Evolutionary conservation across 2,888 invertebrate genomes (phyloP).

Genomic region (Octonoba sinensis): DNA sequence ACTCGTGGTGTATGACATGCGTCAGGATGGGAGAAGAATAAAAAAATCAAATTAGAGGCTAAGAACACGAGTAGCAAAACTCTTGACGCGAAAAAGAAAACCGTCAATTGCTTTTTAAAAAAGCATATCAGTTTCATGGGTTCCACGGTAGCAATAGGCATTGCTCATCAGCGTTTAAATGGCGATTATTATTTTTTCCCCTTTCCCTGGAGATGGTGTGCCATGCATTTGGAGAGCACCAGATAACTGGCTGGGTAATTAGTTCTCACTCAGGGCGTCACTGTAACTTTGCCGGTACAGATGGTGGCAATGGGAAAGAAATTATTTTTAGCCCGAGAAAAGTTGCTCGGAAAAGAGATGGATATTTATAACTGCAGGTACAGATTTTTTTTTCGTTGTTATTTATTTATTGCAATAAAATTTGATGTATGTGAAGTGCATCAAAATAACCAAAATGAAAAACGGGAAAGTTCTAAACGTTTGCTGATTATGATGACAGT

Average conservation of each 20-base stretch:
- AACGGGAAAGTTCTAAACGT: no score
- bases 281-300: not conserved
- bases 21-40: not conserved
- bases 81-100: not conserved
- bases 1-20: no score
- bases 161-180: not conserved
- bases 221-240: not conserved
- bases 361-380: not conserved
- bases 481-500: no score
- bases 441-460: no score
- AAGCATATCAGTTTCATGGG: not conserved
- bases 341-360: not conserved
- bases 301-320: not conserved
- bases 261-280: slow-evolving; percentile 3
- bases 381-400: no score
- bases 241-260: not conserved
- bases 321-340: not conserved
- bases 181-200: not conserved
- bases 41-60: not conserved
- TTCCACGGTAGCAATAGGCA: not conserved
- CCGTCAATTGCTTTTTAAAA: not conserved
- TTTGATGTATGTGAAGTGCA: no score
- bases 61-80: not conserved
- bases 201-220: not conserved
- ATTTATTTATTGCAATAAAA: no score